Conservation (phyloP, 2,888 invertebrate species). For the Empis livida region DNA sequence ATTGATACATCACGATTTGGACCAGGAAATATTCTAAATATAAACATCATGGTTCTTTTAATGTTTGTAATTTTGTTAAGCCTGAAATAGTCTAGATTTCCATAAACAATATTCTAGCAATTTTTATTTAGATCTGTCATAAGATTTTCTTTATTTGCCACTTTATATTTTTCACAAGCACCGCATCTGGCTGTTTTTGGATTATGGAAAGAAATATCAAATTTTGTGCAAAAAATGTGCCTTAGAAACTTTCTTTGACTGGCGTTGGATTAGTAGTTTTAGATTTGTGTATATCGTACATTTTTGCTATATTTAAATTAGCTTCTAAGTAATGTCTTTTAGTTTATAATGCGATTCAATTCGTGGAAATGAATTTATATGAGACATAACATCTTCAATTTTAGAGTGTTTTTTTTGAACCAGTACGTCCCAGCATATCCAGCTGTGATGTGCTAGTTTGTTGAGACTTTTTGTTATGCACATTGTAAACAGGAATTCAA, state of each 20-base stretch:
- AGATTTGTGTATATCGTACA: not conserved
- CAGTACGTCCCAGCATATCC: not conserved
- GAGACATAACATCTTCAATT: not conserved
- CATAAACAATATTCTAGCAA: too few relatives aligned
- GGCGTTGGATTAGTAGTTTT: too few relatives aligned
- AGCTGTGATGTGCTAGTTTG: slow-evolving; percentile 1
- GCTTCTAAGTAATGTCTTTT: not conserved
- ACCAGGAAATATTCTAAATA: too few relatives aligned
- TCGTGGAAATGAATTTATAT: not conserved
- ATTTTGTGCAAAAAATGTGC: slow-evolving; percentile 2
- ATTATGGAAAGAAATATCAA: slow-evolving; percentile 5
- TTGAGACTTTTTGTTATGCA: slow-evolving; percentile 1
- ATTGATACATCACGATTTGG: too few relatives aligned
- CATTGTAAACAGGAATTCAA: slow-evolving; percentile 3
- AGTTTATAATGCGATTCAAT: not conserved
- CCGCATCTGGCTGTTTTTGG: slow-evolving; percentile 7
- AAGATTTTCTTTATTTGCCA: slow-evolving; percentile 2
- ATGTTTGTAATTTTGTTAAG: too few relatives aligned
- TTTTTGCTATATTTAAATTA: not conserved
- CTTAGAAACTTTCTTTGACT: not conserved
- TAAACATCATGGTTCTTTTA: too few relatives aligned
- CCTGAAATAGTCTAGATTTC: too few relatives aligned
- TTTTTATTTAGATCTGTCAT: slow-evolving; percentile 2
- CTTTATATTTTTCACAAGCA: slow-evolving; percentile 5
- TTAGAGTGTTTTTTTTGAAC: not conserved